Evolutionary conservation across 2,888 invertebrate genomes (phyloP).

Genomic region (Oxytorus armatus): DNA sequence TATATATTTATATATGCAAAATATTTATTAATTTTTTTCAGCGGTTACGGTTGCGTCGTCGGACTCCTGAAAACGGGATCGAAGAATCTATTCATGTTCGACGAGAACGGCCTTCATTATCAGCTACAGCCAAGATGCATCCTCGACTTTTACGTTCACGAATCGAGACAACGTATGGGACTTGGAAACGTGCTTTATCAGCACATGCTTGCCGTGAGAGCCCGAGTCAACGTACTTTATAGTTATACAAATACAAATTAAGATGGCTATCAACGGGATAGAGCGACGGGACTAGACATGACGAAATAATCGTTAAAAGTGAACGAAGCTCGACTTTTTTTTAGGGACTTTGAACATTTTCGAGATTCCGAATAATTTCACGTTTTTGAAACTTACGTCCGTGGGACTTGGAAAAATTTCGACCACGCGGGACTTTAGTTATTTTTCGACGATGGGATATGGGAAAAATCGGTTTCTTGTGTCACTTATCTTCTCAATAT

Average conservation of each 20-base stretch:
- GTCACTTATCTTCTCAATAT: no score
- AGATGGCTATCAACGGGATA: neutral
- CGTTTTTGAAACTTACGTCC: no score
- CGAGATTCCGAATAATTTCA: no score
- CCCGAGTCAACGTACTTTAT: slow-evolving; percentile 16
- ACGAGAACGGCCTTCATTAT: slow-evolving; percentile 89
- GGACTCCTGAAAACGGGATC: slow-evolving; percentile 96
- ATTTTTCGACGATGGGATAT: no score
- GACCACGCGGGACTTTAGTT: no score
- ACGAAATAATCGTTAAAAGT: no score
- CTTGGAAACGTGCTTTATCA: slow-evolving; percentile 94
- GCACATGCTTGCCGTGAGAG: slow-evolving; percentile 92
- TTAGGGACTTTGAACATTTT: no score
- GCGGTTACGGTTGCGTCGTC: slow-evolving; percentile 89
- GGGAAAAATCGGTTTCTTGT: no score
- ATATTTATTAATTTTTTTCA: slow-evolving; percentile 83
- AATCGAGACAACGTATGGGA: slow-evolving; percentile 93
- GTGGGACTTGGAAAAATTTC: no score
- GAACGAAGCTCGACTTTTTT: no score
- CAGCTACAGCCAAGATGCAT: slow-evolving; percentile 94
- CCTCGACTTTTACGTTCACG: slow-evolving; percentile 96
- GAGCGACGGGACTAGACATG: no score
- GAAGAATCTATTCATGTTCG: slow-evolving; percentile 95
- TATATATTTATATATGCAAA: no score
- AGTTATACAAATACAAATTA: slow-evolving; percentile 14